Percentiles rank a stretch among this genome's conserved stretches.
These are phyloP conservation scores for Tiliacea aurago DNA, from an alignment of 2,888 invertebrate genomes.

Conservation along the genomic window DNA sequence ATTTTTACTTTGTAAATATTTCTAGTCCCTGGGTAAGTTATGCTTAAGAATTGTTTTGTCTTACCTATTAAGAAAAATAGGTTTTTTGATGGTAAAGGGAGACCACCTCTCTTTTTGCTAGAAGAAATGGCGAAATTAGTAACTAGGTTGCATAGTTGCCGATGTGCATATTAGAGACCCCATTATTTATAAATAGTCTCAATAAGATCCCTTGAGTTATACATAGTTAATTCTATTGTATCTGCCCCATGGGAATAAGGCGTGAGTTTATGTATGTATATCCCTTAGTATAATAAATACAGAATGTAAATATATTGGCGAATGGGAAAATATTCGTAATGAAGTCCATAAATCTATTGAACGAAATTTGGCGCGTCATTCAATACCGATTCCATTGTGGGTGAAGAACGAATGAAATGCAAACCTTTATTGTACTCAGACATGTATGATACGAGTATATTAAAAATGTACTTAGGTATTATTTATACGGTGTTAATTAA, in stretches of 20 bases:
- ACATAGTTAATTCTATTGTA: no score
- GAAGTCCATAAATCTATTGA: conserved; percentile 16
- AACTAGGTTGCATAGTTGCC: not conserved
- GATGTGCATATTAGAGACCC: not conserved
- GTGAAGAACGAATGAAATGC: conserved; percentile 11
- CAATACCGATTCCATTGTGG: conserved; percentile 29
- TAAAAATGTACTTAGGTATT: not conserved
- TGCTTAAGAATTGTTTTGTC: not conserved
- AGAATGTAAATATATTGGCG: not conserved
- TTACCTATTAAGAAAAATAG: not conserved
- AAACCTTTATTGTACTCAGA: not conserved
- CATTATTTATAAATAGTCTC: not conserved
- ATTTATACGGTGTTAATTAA: not conserved
- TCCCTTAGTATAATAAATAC: not conserved
- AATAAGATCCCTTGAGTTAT: not conserved
- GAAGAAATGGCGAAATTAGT: not conserved
- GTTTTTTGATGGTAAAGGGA: not conserved
- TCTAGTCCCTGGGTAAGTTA: not conserved
- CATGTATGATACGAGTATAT: not conserved
- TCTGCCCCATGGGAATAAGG: no score
- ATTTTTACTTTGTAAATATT: conserved; percentile 3
- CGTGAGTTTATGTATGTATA: no score
- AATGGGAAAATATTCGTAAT: not conserved
- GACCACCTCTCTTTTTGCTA: not conserved
- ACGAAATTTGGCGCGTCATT: conserved; percentile 21